phyloP scores from a whole-genome alignment of 1,140 invertebrate species.

The Leptestheria dahalacensis region DNA sequence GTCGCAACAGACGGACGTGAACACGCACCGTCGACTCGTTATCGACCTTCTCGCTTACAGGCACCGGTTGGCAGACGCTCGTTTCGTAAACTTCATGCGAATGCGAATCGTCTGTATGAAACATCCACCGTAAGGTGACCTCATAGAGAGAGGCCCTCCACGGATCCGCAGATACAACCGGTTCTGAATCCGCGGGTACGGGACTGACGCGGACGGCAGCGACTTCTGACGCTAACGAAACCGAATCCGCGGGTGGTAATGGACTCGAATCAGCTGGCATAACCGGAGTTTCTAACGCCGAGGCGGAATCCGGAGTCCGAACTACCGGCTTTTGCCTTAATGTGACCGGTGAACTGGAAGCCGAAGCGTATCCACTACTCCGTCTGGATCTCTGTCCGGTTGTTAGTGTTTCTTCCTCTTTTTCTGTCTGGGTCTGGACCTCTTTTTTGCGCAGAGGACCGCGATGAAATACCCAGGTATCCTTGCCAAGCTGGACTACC shows the following conservation, averaged over 20 bases:
- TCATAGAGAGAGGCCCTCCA: background rate
- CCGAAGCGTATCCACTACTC: slow-evolving; percentile 15
- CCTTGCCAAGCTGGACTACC: slow-evolving; percentile 9
- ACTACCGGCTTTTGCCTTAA: slow-evolving; percentile 1
- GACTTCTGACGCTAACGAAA: no score
- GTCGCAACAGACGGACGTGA: background rate
- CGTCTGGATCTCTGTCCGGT: slow-evolving; percentile 13
- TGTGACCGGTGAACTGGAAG: slow-evolving; percentile 10
- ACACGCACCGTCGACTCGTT: background rate
- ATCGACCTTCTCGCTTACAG: background rate
- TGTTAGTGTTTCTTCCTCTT: background rate
- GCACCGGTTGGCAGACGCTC: background rate
- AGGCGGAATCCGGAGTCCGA: background rate
- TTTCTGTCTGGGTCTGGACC: slow-evolving; percentile 1
- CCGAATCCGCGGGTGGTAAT: no score
- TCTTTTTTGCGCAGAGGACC: background rate
- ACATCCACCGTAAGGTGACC: slow-evolving; percentile 7
- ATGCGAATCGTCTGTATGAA: background rate
- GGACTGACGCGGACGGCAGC: no score
- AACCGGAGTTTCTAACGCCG: background rate
- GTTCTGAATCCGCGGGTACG: no score
- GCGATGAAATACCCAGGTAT: slow-evolving; percentile 13
- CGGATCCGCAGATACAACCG: background rate
- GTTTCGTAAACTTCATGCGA: background rate
- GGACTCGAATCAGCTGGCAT: background rate